Base-by-base conservation (phyloP, 2,797 vertebrate species). In the Crossoptilon crossoptilon region DNA sequence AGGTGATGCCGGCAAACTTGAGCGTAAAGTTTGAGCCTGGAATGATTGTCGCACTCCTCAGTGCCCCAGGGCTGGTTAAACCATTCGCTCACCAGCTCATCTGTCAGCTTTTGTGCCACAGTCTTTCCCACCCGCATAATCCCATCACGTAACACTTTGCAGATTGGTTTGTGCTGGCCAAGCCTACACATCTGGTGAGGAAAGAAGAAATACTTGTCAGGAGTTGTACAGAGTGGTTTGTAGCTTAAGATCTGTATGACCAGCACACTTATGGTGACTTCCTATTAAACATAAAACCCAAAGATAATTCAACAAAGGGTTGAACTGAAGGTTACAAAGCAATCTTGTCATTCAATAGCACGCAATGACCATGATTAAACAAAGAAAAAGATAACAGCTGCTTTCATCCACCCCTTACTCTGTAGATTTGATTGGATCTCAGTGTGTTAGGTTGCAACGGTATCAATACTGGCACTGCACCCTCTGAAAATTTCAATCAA, bases 91-190 rank as follows among this genome's bases (percentile, higher is more conserved):
- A 99, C 98, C 0, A 98, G 98, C 95, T 99, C 97, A 9, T 99
- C 98, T 1, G 98, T 98, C 76, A 98, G 97, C 93, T 98, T 98
- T 51, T 98, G 98, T 29, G 98, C 98, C 95, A 98, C 97, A 1
- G 97, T 98, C 87, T 98, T 98, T 15, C 99, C 99, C 87, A 99
- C 99, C 2, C 96, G 98, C 93, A 99, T 98, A 24, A 99, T 98
- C 26, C 99, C 99, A 22, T 99, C 99, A 46, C 98, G 98, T 71
- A 99, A 98, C 95, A 99, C 98, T 96, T 98, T 99, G 95, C 98
- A 98, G 96, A 99, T 98, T 49, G 99, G 99, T 76, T 99, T 98
- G 96, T 99, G 99, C 97, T 99, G 99, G 80, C 99, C 99, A n/a
- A 99, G 98, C 10, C 98, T 98, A 93, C 99, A 99, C 73, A 99